Evolutionary conservation across 2,797 vertebrate species (phyloP).

Genomic region (Parambassis ranga): DNA sequence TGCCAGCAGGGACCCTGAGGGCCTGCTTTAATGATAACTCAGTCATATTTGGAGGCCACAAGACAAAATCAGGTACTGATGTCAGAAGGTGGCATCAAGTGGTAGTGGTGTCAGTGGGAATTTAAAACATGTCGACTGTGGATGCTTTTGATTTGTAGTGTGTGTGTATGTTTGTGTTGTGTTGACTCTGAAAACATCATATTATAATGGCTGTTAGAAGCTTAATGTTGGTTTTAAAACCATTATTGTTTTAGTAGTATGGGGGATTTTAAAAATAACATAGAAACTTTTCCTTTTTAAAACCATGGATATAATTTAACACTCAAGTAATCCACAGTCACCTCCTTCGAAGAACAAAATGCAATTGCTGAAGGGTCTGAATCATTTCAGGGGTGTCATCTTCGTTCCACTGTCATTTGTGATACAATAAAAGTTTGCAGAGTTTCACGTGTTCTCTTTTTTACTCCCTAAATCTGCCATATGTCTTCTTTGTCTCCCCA

Average conservation of each 20-base stretch:
- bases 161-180: no score
- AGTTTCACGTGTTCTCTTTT: conserved; percentile 15
- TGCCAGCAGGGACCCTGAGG: conserved; percentile 51
- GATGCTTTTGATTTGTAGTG: no score
- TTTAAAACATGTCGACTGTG: no score
- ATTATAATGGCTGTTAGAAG: background rate
- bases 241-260: no score
- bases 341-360: conserved; percentile 46
- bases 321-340: conserved; percentile 16
- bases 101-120: background rate
- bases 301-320: conserved; percentile 24
- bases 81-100: background rate
- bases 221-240: no score
- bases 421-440: conserved; percentile 11
- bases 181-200: background rate
- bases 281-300: conserved; percentile 1
- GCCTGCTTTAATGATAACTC: conserved; percentile 57
- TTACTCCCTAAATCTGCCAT: conserved; percentile 27
- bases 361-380: conserved; percentile 38
- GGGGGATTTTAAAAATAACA: background rate
- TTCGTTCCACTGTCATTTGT: conserved; percentile 20
- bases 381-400: conserved; percentile 38
- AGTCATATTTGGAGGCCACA: conserved; percentile 11
- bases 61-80: conserved; percentile 11
- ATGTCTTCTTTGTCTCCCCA: background rate